Evolutionary conservation across 2,888 invertebrate species (phyloP).

Genomic region (Asteroscopus sphinx): DNA sequence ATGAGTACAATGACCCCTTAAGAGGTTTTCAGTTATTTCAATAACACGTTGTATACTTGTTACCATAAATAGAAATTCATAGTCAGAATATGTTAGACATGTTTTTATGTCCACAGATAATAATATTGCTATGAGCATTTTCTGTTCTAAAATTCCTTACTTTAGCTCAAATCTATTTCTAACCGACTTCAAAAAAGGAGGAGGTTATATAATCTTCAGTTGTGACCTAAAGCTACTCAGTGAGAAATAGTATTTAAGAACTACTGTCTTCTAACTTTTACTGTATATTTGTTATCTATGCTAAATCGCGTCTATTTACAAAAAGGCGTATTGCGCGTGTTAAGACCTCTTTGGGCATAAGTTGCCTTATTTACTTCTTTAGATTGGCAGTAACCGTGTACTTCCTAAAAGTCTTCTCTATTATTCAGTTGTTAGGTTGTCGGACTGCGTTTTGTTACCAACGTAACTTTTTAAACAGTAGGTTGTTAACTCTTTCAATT

Average conservation of each 20-base stretch:
- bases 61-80: too few species aligned
- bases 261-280: conserved; percentile 42
- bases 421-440: conserved; percentile 25
- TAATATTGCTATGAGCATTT: background rate
- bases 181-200: too few species aligned
- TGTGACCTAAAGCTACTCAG: conserved; percentile 28
- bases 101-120: too few species aligned
- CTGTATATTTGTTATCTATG: conserved; percentile 52
- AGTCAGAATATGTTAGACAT: too few species aligned
- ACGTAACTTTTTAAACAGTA: conserved; percentile 7
- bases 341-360: conserved; percentile 26
- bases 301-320: conserved; percentile 4
- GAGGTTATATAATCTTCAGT: background rate
- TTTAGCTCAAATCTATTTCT: too few species aligned
- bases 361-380: conserved; percentile 39
- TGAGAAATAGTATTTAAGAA: conserved; percentile 32
- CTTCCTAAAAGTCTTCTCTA: conserved; percentile 30
- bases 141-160: background rate
- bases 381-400: conserved; percentile 35
- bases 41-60: too few species aligned
- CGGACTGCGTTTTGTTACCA: conserved; percentile 33
- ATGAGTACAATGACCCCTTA: too few species aligned
- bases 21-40: too few species aligned
- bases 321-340: background rate
- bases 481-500: conserved; percentile 1